Percentiles rank a stretch among this genome's conserved stretches.
These are phyloP conservation scores for Doris montereyensis DNA, from an alignment of 2,888 invertebrate species.

Conservation along the genomic window DNA sequence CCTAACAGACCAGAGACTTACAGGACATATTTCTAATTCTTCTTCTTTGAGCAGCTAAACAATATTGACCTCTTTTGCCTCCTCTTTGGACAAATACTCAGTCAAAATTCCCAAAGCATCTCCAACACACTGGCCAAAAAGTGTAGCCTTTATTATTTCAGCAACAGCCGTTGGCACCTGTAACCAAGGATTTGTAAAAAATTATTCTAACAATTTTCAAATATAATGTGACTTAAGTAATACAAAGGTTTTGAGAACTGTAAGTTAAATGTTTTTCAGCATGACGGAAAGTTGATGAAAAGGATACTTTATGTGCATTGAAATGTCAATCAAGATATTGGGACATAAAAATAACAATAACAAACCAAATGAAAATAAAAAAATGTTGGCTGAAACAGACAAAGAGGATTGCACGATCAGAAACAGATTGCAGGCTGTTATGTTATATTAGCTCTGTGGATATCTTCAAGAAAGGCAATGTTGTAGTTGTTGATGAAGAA, in stretches of 20 bases:
- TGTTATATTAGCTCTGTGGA: no score
- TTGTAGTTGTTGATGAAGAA: no score
- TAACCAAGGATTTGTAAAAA: background rate
- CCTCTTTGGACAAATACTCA: slow-evolving; percentile 56
- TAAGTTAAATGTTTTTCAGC: background rate
- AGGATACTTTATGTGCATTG: background rate
- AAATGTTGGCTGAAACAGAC: no score
- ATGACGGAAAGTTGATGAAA: background rate
- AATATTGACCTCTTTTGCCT: slow-evolving; percentile 45
- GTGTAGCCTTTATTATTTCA: slow-evolving; percentile 46
- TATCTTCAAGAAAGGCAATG: no score
- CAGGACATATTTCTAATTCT: background rate
- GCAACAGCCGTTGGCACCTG: background rate
- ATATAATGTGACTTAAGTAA: background rate
- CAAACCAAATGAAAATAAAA: no score
- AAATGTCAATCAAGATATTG: background rate
- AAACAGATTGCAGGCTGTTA: no score
- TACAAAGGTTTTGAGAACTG: background rate
- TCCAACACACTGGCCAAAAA: slow-evolving; percentile 60
- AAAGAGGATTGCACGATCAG: no score
- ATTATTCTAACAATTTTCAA: background rate
- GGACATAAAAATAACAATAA: no score
- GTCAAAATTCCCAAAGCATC: slow-evolving; percentile 63
- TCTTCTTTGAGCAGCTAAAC: no score
- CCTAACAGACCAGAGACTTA: background rate